These are phyloP conservation scores for Sphecodes monilicornis DNA, from an alignment of 2,888 invertebrate species.

Conservation along the genomic window DNA sequence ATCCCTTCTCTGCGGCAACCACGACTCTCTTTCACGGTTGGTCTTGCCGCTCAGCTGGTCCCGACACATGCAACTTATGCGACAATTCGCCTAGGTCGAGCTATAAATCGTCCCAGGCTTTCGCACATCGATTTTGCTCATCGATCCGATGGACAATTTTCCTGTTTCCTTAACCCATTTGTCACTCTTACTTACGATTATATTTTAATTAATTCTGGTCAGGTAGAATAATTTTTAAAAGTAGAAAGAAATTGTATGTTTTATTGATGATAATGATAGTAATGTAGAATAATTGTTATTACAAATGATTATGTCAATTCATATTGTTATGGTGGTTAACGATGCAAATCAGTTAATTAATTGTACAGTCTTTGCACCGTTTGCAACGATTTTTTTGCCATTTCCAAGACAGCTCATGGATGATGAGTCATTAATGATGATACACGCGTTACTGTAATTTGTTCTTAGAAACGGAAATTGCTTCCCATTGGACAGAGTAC, in stretches of 20 bases:
- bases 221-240: too few species aligned
- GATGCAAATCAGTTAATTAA: too few species aligned
- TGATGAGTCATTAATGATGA: not conserved
- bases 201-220: too few species aligned
- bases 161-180: not conserved
- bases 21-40: not conserved
- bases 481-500: not conserved
- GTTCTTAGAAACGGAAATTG: not conserved
- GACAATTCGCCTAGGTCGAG: slow-evolving; percentile 8
- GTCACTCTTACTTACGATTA: too few species aligned
- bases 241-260: too few species aligned
- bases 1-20: slow-evolving; percentile 20
- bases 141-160: not conserved
- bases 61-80: slow-evolving; percentile 13
- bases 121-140: not conserved
- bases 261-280: too few species aligned
- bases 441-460: not conserved
- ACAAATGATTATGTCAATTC: too few species aligned
- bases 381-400: too few species aligned
- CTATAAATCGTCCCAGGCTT: not conserved
- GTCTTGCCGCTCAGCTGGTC: slow-evolving; percentile 17
- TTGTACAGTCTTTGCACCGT: too few species aligned
- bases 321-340: too few species aligned
- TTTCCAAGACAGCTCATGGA: too few species aligned
- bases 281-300: too few species aligned